These are phyloP conservation scores for Phrynocephalus forsythii DNA, from an alignment of 2,797 vertebrate genomes.

Conservation along the genomic window DNA sequence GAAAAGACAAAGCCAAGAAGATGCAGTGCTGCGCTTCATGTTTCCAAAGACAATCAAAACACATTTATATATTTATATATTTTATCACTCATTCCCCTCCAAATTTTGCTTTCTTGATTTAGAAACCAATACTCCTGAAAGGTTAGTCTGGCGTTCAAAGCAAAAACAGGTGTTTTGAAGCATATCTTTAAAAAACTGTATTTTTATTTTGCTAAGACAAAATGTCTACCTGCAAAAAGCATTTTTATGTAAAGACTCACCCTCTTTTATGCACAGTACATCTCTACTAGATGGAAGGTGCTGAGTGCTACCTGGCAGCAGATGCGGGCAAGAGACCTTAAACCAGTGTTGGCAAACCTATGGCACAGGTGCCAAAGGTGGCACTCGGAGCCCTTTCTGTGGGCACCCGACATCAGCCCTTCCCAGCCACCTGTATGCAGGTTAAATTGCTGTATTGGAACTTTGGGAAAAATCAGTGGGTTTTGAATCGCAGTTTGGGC, in stretches of 20 bases:
- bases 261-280: background rate
- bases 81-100: background rate
- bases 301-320: background rate
- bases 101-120: conserved; percentile 27
- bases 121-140: conserved; percentile 25
- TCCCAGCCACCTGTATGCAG: too few relatives aligned
- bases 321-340: background rate
- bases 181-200: background rate
- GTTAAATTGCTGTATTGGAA: too few relatives aligned
- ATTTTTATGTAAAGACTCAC: background rate
- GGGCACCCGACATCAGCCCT: too few relatives aligned
- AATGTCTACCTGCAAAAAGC: background rate
- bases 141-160: conserved; percentile 36
- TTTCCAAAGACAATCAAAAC: conserved; percentile 43
- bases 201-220: background rate
- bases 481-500: too few relatives aligned
- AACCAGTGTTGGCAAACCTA: too few relatives aligned
- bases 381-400: too few relatives aligned
- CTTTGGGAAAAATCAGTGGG: too few relatives aligned
- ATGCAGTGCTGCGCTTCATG: conserved; percentile 2
- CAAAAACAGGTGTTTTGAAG: background rate
- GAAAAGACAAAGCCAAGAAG: conserved; percentile 50
- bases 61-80: conserved; percentile 18
- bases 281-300: background rate
- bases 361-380: too few relatives aligned